Base-by-base conservation (phyloP, 2,797 vertebrate genomes). In the Syngnathus rostellatus region DNA sequence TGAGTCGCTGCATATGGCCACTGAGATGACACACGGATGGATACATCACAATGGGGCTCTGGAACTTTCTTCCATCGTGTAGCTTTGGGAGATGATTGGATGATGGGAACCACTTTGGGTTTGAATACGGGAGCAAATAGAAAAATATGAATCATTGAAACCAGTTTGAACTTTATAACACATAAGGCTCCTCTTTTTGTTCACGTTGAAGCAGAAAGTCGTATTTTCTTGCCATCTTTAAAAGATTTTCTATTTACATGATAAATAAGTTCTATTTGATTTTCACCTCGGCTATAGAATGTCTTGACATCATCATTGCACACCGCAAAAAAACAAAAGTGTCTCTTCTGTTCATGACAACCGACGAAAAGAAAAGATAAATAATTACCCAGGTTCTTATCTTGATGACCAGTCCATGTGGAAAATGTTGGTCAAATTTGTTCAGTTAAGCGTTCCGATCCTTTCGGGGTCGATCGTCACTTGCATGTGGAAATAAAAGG, bases 101-200 rank as follows among this genome's bases (percentile, higher is more conserved):
- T 76, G 62, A 77, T 74, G 59, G 40, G 45, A 19, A 61, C 37
- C 12, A 1, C 53, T 72, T 67, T n/a, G 31, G 66, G 68, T 76
- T 80, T 63, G 31, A 71, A 63, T 69, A 63, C 9, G 75, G 81
- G 78, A 88, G 86, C 85, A 89, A 83, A 88, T 91, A 92, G 83
- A 92, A 92, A 92, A 90, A 91, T 92, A 92, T 86, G 86, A 72
- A 89, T 89, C 87, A 89, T 89, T 80, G 85, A 90, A 90, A 89
- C 74, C 72, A 77, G 79, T 72, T 71, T 82, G 81, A 83, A 82
- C 78, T 67, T 77, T 72, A 74, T 72, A 76, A 78, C 77, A 69
- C 81, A 77, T 87, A 89, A 88, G 87, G 85, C 87, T 89, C 86
- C 86, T 87, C 84, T 79, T 43, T 89, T 86, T 84, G 78, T 83